These are phyloP conservation scores for Drosophila trichaetosa DNA, from an alignment of 2,888 invertebrate species.

Conservation along the genomic window DNA sequence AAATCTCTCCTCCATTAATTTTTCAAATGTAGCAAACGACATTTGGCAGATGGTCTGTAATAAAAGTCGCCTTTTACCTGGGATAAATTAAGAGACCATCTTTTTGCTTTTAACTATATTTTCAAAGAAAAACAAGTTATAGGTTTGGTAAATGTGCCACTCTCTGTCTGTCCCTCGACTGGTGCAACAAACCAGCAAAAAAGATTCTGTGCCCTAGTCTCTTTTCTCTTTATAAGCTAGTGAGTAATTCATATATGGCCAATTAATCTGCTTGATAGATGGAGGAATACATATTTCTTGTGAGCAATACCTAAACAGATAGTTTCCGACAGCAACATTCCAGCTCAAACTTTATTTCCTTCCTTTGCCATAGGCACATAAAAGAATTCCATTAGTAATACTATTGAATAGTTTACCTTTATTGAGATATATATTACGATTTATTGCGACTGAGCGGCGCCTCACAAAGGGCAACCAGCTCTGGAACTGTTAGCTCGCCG, in stretches of 20 bases:
- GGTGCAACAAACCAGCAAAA: background rate
- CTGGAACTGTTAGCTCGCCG: conserved; percentile 25
- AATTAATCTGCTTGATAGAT: background rate
- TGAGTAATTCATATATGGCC: background rate
- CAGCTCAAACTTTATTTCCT: background rate
- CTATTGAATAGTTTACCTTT: background rate
- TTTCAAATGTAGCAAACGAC: background rate
- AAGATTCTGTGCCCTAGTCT: background rate
- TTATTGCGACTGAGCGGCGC: conserved; percentile 37
- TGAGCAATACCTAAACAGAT: background rate
- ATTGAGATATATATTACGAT: conserved; percentile 20
- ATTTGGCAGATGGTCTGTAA: background rate
- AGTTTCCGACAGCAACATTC: background rate
- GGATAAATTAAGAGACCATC: no score
- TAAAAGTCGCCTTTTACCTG: no score
- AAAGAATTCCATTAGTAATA: background rate
- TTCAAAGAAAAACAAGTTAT: background rate
- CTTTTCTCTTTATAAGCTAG: background rate
- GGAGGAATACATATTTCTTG: no score
- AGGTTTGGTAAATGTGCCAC: background rate
- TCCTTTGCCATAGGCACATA: background rate
- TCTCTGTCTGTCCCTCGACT: background rate
- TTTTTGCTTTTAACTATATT: background rate
- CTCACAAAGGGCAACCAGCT: conserved; percentile 39
- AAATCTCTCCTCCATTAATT: background rate